These are phyloP conservation scores for Polyommatus iphigenia DNA, from an alignment of 2,888 invertebrate genomes.

Conservation along the genomic window DNA sequence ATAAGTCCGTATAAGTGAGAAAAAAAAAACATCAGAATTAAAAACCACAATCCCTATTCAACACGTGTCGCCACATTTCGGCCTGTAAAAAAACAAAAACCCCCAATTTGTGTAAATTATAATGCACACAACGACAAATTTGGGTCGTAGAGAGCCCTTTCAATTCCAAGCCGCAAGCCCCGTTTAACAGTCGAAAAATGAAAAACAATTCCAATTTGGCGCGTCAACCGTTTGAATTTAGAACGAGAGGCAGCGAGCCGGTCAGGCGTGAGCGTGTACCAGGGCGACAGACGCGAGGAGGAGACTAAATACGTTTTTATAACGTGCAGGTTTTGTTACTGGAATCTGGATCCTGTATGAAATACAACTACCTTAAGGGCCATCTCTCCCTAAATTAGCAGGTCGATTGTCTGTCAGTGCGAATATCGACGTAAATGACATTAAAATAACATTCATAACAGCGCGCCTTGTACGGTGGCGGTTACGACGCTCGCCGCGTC, in stretches of 20 bases:
- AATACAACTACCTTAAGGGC: too few relatives aligned
- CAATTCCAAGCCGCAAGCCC: slow-evolving; percentile 57
- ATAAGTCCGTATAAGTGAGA: too few relatives aligned
- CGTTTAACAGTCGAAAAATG: slow-evolving; percentile 68
- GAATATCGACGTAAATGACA: too few relatives aligned
- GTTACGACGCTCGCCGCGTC: too few relatives aligned
- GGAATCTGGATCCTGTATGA: too few relatives aligned
- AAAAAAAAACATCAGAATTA: not conserved
- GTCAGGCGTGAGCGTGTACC: slow-evolving; percentile 41
- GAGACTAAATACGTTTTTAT: not conserved
- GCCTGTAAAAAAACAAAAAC: not conserved
- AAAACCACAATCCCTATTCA: not conserved
- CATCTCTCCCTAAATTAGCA: too few relatives aligned
- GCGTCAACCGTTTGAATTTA: slow-evolving; percentile 74
- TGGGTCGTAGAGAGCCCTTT: slow-evolving; percentile 44
- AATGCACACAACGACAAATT: not conserved
- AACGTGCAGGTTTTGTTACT: not conserved
- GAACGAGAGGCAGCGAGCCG: slow-evolving; percentile 57
- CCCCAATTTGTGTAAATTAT: not conserved
- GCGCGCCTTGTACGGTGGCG: too few relatives aligned
- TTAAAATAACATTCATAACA: too few relatives aligned
- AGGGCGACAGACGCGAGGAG: not conserved
- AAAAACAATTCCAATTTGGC: slow-evolving; percentile 75
- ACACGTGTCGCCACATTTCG: not conserved
- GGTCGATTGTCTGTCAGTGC: too few relatives aligned